Percentiles rank a stretch among this genome's conserved stretches.
These are phyloP conservation scores for Drosophila mimica DNA, from an alignment of 2,888 invertebrate species.

Conservation along the genomic window DNA sequence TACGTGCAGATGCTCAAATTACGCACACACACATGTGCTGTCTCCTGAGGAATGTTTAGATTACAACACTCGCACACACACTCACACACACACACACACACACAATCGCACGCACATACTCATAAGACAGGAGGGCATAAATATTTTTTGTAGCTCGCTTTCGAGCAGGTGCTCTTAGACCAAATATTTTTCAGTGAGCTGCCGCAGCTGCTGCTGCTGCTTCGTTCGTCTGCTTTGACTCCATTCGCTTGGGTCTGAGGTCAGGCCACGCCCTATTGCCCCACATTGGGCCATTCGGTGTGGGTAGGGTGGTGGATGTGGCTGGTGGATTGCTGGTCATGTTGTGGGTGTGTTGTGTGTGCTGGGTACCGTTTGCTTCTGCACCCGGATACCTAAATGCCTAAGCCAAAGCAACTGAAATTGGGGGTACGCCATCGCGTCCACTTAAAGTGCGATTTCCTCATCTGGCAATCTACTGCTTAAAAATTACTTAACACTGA, in stretches of 20 bases:
- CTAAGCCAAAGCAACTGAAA: conserved; percentile 17
- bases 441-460: conserved; percentile 32
- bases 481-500: conserved; percentile 6
- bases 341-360: conserved; percentile 1
- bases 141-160: conserved; percentile 50
- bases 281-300: conserved; percentile 34
- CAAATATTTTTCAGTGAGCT: conserved; percentile 47
- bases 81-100: conserved; percentile 1
- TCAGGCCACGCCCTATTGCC: conserved; percentile 60
- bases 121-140: conserved; percentile 35
- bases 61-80: conserved; percentile 34
- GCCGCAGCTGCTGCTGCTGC: conserved; percentile 12
- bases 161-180: conserved; percentile 50
- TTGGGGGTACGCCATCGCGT: conserved; percentile 44
- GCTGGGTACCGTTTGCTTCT: not conserved
- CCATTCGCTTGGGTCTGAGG: conserved; percentile 23
- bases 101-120: conserved; percentile 1
- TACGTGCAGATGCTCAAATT: conserved; percentile 71
- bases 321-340: not conserved
- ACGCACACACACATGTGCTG: conserved; percentile 24
- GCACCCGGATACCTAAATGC: conserved; percentile 26
- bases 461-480: conserved; percentile 8
- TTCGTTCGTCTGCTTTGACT: conserved; percentile 9
- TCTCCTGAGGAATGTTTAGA: conserved; percentile 51
- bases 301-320: not conserved